Conservation (phyloP, 2,888 invertebrate genomes). For the Pinctada fucata region DNA sequence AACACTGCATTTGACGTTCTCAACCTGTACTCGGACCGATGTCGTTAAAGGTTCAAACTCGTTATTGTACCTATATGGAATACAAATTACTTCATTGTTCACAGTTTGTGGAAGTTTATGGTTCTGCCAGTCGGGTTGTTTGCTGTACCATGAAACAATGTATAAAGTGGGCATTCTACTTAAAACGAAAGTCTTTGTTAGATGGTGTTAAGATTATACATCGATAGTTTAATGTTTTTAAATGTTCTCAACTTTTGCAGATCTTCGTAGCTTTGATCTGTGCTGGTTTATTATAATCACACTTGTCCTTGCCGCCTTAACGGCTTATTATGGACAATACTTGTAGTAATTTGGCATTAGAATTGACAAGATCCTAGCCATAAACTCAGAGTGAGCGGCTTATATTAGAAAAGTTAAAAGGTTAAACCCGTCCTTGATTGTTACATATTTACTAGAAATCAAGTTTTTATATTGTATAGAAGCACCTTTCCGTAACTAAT, state of each 20-base stretch:
- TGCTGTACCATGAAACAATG: slow-evolving; percentile 3
- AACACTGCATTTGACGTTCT: not conserved
- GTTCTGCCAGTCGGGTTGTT: not conserved
- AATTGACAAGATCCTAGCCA: too few species aligned
- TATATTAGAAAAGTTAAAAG: too few species aligned
- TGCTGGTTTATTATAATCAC: not conserved
- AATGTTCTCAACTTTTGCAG: too few species aligned
- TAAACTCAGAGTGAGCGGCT: too few species aligned
- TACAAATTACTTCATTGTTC: slow-evolving; percentile 3
- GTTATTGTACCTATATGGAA: not conserved
- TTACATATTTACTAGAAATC: too few species aligned
- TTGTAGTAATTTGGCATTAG: too few species aligned
- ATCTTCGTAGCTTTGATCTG: not conserved
- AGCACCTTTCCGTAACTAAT: too few species aligned
- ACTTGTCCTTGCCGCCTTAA: not conserved
- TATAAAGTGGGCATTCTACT: not conserved
- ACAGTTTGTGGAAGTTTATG: not conserved
- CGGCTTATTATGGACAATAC: not conserved
- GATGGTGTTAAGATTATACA: not conserved
- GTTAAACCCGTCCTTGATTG: too few species aligned
- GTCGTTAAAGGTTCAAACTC: not conserved
- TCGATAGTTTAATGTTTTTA: not conserved
- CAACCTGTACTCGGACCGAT: not conserved
- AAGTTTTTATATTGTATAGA: too few species aligned
- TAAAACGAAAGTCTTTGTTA: not conserved